phyloP scores from a whole-genome alignment of 2,888 invertebrate genomes.

The Elegia similella region DNA sequence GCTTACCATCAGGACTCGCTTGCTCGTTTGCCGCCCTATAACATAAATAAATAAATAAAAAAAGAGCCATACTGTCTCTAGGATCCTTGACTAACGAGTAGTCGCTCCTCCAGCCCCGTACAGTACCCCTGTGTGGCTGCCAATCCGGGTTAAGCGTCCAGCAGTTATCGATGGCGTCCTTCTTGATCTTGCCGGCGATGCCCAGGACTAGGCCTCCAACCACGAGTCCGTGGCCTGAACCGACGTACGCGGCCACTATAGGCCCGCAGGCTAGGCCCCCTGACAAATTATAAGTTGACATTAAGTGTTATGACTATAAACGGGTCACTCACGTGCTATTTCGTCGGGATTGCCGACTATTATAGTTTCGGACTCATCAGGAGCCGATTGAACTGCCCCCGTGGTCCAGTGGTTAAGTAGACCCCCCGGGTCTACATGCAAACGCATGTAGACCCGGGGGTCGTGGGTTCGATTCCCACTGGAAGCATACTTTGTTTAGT shows the following conservation, averaged over 20 bases:
- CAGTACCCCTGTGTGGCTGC: conserved; percentile 37
- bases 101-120: conserved; percentile 47
- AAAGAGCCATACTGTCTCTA: conserved; percentile 45
- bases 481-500: too few relatives aligned
- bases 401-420: too few relatives aligned
- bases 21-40: too few relatives aligned
- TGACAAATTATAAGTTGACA: conserved; percentile 24
- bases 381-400: too few relatives aligned
- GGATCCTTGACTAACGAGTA: conserved; percentile 49
- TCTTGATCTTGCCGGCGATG: conserved; percentile 50
- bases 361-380: too few relatives aligned
- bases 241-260: conserved; percentile 48
- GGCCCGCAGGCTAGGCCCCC: conserved; percentile 67
- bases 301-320: too few relatives aligned
- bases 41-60: not conserved
- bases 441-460: too few relatives aligned
- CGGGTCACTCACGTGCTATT: too few relatives aligned
- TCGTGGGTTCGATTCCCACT: too few relatives aligned
- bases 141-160: conserved; percentile 34
- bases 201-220: conserved; percentile 55
- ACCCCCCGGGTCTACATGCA: too few relatives aligned
- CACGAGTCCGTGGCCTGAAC: conserved; percentile 52
- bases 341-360: too few relatives aligned
- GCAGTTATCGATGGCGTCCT: conserved; percentile 42
- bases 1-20: too few relatives aligned